Conservation (phyloP, 1,140 invertebrate genomes). For the Caenorhabditis remanei region DNA sequence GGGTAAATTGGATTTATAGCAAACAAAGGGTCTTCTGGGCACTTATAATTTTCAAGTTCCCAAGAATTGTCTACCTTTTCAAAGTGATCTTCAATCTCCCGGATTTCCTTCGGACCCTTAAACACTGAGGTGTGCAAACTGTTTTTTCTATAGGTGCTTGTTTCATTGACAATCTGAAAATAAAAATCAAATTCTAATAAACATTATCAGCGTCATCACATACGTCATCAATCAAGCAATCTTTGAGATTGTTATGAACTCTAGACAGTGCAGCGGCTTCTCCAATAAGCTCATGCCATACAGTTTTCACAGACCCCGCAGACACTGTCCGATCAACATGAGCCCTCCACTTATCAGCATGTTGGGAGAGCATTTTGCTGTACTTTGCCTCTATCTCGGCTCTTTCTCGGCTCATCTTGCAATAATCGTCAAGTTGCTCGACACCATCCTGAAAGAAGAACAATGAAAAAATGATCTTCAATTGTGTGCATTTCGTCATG, state of each 20-base stretch:
- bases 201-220: constrained; percentile 22
- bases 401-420: constrained; percentile 72
- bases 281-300: constrained; percentile 64
- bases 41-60: no score
- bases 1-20: no score
- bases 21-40: neutral
- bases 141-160: constrained; percentile 72
- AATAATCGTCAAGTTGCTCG: constrained; percentile 75
- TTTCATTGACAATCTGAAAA: constrained; percentile 72
- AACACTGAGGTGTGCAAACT: constrained; percentile 75
- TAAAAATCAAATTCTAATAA: neutral
- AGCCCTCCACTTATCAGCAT: constrained; percentile 59
- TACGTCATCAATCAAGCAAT: constrained; percentile 60
- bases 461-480: neutral
- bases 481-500: neutral
- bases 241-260: constrained; percentile 71
- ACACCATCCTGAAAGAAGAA: constrained; percentile 68
- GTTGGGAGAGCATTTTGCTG: constrained; percentile 66
- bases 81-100: constrained; percentile 76
- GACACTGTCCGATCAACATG: constrained; percentile 63
- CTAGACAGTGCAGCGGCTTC: constrained; percentile 70
- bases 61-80: constrained; percentile 68
- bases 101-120: constrained; percentile 74
- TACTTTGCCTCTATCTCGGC: constrained; percentile 74
- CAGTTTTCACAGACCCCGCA: constrained; percentile 60